Conservation (phyloP, 2,888 invertebrate species). For the Nudaria mundana region DNA sequence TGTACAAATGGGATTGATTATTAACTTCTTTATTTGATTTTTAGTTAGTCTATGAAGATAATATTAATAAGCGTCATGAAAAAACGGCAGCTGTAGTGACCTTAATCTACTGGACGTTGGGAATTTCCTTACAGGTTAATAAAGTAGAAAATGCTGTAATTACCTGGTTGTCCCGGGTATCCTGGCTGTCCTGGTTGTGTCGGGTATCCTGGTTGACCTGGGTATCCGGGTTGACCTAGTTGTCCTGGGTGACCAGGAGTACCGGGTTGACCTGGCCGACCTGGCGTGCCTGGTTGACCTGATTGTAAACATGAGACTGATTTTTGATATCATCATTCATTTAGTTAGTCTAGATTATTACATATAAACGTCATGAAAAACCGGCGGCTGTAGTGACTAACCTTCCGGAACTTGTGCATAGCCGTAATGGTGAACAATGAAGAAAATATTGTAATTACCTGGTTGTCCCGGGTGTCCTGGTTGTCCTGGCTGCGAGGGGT, state of each 20-base stretch:
- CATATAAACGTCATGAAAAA: no score
- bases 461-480: slow-evolving; percentile 6
- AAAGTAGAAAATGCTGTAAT: background rate
- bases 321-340: no score
- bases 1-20: no score
- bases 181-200: slow-evolving; percentile 16
- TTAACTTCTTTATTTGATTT: no score
- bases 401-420: slow-evolving; percentile 5
- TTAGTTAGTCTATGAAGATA: slow-evolving; percentile 4
- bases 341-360: no score
- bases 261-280: slow-evolving; percentile 13
- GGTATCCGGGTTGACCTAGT: slow-evolving; percentile 4
- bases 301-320: no score
- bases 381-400: slow-evolving; percentile 5
- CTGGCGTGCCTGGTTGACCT: slow-evolving; percentile 7
- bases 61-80: slow-evolving; percentile 2
- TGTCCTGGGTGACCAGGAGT: slow-evolving; percentile 23
- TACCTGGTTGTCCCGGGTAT: slow-evolving; percentile 10
- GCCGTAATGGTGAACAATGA: slow-evolving; percentile 4
- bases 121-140: no score
- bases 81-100: no score
- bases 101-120: no score
- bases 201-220: slow-evolving; percentile 8
- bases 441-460: slow-evolving; percentile 5
- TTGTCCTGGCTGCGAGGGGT: slow-evolving; percentile 4